Conservation (phyloP, 1,140 invertebrate genomes). For the Drosophila bipectinata region DNA sequence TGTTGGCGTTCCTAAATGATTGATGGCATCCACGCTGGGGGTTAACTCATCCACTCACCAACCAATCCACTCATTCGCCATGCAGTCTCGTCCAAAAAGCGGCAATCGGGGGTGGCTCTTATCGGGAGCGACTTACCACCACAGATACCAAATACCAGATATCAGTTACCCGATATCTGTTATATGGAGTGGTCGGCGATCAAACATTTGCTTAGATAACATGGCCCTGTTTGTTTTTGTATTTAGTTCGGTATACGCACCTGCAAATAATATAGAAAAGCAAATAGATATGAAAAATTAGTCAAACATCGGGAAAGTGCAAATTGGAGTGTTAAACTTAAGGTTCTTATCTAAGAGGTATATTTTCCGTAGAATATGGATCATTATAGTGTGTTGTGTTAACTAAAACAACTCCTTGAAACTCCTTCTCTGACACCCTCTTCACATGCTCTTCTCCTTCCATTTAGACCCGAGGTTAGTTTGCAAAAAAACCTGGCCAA, state of each 20-base stretch:
- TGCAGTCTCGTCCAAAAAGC: slow-evolving; percentile 48
- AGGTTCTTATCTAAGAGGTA: neutral
- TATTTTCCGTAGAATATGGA: neutral
- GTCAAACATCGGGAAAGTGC: slow-evolving; percentile 13
- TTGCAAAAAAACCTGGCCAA: slow-evolving; percentile 56
- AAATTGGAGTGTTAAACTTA: slow-evolving; percentile 12
- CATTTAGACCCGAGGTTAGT: slow-evolving; percentile 61
- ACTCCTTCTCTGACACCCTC: neutral
- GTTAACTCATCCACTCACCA: slow-evolving; percentile 45
- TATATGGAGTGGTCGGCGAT: slow-evolving; percentile 2
- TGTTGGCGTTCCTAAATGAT: slow-evolving; percentile 75
- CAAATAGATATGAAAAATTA: slow-evolving; percentile 55
- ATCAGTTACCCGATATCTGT: slow-evolving; percentile 23
- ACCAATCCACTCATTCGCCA: slow-evolving; percentile 53
- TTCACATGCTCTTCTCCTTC: slow-evolving; percentile 49
- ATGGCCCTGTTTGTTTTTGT: slow-evolving; percentile 26
- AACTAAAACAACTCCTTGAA: too few species aligned
- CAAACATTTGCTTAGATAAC: slow-evolving; percentile 40
- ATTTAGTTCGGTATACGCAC: slow-evolving; percentile 53
- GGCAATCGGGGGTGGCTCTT: slow-evolving; percentile 19
- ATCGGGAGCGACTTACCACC: slow-evolving; percentile 38
- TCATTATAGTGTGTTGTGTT: too few species aligned
- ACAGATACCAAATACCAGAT: slow-evolving; percentile 7
- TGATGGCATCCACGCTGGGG: slow-evolving; percentile 59
- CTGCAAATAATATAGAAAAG: slow-evolving; percentile 54